Conservation (phyloP, 2,888 invertebrate genomes). For the Heliconius cydno region DNA sequence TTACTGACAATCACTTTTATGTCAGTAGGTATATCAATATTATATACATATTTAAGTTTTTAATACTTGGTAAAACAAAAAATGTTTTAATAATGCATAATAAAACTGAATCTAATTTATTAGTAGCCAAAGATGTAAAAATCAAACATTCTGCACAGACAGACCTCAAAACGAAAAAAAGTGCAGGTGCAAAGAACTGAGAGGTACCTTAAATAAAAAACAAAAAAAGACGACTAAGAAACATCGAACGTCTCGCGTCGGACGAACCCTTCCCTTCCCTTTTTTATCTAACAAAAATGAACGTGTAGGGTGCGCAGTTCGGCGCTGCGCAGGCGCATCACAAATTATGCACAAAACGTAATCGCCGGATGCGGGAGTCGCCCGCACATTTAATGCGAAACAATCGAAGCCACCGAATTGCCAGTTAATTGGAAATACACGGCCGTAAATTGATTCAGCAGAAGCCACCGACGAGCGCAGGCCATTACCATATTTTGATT, state of each 20-base stretch:
- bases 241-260: slow-evolving; percentile 47
- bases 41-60: too few species aligned
- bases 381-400: slow-evolving; percentile 81
- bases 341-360: slow-evolving; percentile 78
- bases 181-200: slow-evolving; percentile 77
- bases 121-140: background rate
- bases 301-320: slow-evolving; percentile 64
- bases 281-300: slow-evolving; percentile 82
- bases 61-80: background rate
- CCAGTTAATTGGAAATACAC: slow-evolving; percentile 81
- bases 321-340: slow-evolving; percentile 77
- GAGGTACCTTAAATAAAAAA: slow-evolving; percentile 76
- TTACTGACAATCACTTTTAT: slow-evolving; percentile 21
- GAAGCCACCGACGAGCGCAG: slow-evolving; percentile 61
- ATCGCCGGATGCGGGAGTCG: slow-evolving; percentile 83
- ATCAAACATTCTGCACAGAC: slow-evolving; percentile 59
- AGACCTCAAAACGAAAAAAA: slow-evolving; percentile 65
- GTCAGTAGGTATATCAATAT: background rate
- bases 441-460: slow-evolving; percentile 78
- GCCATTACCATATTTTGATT: slow-evolving; percentile 79
- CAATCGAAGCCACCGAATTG: slow-evolving; percentile 83
- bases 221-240: slow-evolving; percentile 54
- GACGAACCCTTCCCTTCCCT: slow-evolving; percentile 59
- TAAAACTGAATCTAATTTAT: background rate
- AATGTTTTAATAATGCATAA: background rate